phyloP scores from a whole-genome alignment of 2,797 vertebrate genomes.

The Prunella strophiata region DNA sequence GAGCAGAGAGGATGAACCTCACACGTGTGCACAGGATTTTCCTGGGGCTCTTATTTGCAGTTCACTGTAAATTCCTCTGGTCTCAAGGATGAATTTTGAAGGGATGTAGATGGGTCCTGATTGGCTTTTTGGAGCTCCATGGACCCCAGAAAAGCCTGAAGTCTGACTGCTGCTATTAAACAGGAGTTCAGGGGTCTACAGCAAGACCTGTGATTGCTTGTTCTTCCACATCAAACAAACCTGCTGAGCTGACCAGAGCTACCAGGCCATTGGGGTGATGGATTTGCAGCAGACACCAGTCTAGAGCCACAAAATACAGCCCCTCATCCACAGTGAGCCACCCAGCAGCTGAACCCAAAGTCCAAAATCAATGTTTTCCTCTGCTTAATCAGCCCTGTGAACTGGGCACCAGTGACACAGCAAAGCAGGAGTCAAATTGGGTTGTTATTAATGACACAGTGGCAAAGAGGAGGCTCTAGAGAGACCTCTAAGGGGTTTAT shows the following conservation, averaged over 20 bases:
- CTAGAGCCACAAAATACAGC: not conserved
- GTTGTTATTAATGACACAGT: not conserved
- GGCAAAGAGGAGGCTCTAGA: not conserved
- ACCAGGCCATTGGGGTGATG: fast-evolving
- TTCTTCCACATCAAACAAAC: not conserved
- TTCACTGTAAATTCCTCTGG: not conserved
- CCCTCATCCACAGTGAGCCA: not conserved
- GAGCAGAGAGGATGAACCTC: not conserved
- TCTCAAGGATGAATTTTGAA: not conserved
- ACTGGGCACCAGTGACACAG: not conserved
- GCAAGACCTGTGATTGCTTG: not conserved
- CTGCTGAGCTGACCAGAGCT: not conserved
- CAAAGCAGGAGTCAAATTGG: not conserved
- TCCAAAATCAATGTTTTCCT: not conserved
- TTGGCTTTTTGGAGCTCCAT: not conserved
- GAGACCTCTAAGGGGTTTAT: not conserved
- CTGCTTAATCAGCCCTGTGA: not conserved
- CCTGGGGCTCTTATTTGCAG: not conserved
- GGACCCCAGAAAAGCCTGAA: not conserved
- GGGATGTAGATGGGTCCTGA: not conserved
- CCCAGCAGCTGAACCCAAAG: not conserved
- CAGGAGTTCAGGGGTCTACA: not conserved
- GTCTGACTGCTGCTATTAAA: not conserved
- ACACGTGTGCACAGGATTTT: fast-evolving
- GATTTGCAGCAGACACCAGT: not conserved